A percentile compares a stretch with the other conserved stretches of the same genome.
phyloP scores from a whole-genome alignment of 1,140 invertebrate species.

The Sycobia sp. region DNA sequence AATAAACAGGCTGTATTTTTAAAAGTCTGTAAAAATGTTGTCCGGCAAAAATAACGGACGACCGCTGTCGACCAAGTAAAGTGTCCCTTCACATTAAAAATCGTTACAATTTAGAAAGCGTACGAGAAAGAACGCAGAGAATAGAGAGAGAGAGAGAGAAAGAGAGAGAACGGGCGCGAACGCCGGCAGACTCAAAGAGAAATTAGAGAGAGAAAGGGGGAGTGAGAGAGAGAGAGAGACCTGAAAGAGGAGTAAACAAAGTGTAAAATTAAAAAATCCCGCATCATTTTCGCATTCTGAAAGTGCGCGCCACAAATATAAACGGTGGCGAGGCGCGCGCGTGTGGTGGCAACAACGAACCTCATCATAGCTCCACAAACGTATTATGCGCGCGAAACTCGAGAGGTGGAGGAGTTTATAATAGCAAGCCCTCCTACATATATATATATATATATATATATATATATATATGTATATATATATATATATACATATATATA shows the following conservation, averaged over 20 bases:
- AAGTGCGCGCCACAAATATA: slow-evolving; percentile 19
- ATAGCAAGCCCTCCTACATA: slow-evolving; percentile 30
- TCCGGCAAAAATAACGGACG: slow-evolving; percentile 14
- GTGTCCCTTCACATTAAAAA: slow-evolving; percentile 22
- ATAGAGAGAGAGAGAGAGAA: too few relatives aligned
- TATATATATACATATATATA: too few relatives aligned
- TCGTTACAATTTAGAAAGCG: slow-evolving; percentile 9
- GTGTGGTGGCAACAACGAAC: slow-evolving; percentile 22
- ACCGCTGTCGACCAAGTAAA: background rate
- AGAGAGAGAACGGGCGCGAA: too few relatives aligned
- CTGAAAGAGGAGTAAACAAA: slow-evolving; percentile 7
- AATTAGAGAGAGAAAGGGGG: background rate
- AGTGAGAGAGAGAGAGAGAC: background rate
- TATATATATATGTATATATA: too few relatives aligned
- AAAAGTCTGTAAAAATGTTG: slow-evolving; percentile 12
- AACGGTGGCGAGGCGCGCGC: background rate
- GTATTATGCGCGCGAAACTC: slow-evolving; percentile 32
- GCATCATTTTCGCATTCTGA: slow-evolving; percentile 17
- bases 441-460: too few relatives aligned
- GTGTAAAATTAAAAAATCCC: slow-evolving; percentile 20
- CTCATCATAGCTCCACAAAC: slow-evolving; percentile 27
- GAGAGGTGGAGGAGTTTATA: slow-evolving; percentile 33
- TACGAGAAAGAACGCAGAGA: too few relatives aligned
- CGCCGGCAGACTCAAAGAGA: background rate
- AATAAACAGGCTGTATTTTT: slow-evolving; percentile 34